Conservation (phyloP, 2,797 vertebrate species). For the Esox lucius region DNA sequence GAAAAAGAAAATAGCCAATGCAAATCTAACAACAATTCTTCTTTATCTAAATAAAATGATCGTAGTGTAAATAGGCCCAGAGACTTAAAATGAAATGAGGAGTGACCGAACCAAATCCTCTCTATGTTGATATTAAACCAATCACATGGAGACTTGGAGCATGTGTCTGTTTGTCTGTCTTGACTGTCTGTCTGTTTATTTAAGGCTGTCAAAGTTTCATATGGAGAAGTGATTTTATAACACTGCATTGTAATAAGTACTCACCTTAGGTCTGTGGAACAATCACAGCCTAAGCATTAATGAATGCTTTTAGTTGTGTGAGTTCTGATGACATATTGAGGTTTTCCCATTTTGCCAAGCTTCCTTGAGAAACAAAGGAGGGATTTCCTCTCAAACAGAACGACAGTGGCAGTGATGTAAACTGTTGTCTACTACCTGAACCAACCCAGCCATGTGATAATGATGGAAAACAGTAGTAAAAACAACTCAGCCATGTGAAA, state of each 20-base stretch:
- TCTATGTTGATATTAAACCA: conserved; percentile 50
- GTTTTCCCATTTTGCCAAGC: conserved; percentile 68
- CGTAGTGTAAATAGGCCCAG: too few relatives aligned
- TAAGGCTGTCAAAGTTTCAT: conserved; percentile 60
- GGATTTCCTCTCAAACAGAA: conserved; percentile 78
- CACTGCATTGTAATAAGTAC: conserved; percentile 57
- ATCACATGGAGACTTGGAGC: conserved; percentile 59
- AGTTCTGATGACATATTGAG: conserved; percentile 73
- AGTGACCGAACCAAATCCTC: conserved; percentile 38
- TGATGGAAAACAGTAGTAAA: neutral
- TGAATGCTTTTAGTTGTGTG: conserved; percentile 70
- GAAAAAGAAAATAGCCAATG: too few relatives aligned
- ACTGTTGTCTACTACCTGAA: conserved; percentile 35
- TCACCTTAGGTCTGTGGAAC: conserved; percentile 44
- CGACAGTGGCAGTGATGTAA: conserved; percentile 56
- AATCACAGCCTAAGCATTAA: conserved; percentile 42
- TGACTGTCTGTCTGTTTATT: conserved; percentile 46
- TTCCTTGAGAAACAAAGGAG: conserved; percentile 80
- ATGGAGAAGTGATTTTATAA: conserved; percentile 65
- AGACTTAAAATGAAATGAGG: conserved; percentile 14
- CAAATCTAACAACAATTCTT: too few relatives aligned
- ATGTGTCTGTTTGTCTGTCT: conserved; percentile 43
- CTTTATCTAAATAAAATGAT: too few relatives aligned
- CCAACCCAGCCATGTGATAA: conserved; percentile 15
- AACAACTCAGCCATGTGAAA: conserved; percentile 14